Evolutionary conservation across 2,888 invertebrate genomes (phyloP), one percentile per base, ranked within the genome.

Genomic region (Steinernema hermaphroditum): DNA sequence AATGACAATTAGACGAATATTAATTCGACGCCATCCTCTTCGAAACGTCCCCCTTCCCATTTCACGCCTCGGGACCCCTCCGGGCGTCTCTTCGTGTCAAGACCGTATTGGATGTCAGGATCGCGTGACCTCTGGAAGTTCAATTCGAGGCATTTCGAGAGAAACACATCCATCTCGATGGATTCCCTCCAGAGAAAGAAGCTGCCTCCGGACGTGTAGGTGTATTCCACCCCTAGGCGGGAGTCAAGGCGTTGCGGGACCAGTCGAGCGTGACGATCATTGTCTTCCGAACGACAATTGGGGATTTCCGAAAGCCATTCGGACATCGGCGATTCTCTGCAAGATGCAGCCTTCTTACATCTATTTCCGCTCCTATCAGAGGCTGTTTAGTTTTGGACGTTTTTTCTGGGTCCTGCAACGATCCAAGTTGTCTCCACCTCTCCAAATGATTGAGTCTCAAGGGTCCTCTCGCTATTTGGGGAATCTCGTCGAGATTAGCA

Each of bases 81-180:
- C 27, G 54, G 16, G 16, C 16, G 27, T 29, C 22, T 32, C 32
- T 62, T 62, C 62, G 62, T 32, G 50, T n/a, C 24, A 24, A 22
- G 50, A 8, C 9, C 22, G 24, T 19, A 12, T 50, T 50, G 19
- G 50, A 22, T 50, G 19, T 24, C 50, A 27, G 62, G 34, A 34
- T 62, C 62, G 62, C 62, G 62, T 62, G 29, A 62, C 62, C n/a
- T n/a, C n/a, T n/a, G n/a, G n/a, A n/a, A n/a, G n/a, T n/a, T 62
- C 62, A 12, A 22, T 32, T 62, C 62, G 43, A n/a, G n/a, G n/a
- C 37, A 12, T 37, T 37, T 37, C 37, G 37, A 4, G 37, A 4
- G 4, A n/a, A 19, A 24, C 50, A 24, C n/a, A n/a, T 46, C 50
- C 50, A 19, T 50, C 19, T n/a, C 24, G 50, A 22, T 24, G 46